Conservation (phyloP, 2,888 invertebrate species). For the Syritta pipiens region DNA sequence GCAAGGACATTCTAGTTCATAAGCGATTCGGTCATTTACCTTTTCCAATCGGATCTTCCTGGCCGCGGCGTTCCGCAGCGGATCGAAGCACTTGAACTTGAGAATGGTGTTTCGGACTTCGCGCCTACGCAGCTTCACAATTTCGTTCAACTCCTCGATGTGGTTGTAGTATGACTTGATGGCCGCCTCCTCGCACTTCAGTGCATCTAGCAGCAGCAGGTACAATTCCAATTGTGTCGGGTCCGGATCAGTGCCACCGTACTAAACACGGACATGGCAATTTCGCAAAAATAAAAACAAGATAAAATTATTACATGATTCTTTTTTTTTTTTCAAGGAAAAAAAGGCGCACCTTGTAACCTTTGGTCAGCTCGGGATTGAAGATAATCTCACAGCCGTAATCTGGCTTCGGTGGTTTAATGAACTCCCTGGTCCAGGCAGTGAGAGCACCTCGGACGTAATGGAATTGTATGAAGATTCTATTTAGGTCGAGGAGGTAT, state of each 20-base stretch:
- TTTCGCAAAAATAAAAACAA: conserved; percentile 38
- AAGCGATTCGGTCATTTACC: conserved; percentile 74
- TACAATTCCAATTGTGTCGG: conserved; percentile 84
- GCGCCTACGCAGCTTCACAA: conserved; percentile 79
- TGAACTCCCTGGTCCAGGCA: conserved; percentile 82
- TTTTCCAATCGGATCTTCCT: conserved; percentile 80
- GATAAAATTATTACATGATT: too few species aligned
- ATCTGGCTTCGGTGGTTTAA: conserved; percentile 86
- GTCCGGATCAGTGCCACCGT: conserved; percentile 82
- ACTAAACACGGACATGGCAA: too few species aligned
- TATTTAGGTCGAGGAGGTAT: conserved; percentile 82
- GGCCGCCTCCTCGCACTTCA: conserved; percentile 83
- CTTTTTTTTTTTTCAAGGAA: neutral
- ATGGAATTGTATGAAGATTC: conserved; percentile 78
- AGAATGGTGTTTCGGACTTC: conserved; percentile 81
- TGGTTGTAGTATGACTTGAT: conserved; percentile 81
- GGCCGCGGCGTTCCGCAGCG: conserved; percentile 81
- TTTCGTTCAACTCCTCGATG: conserved; percentile 77
- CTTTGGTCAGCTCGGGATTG: conserved; percentile 83
- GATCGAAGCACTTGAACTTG: conserved; percentile 81
- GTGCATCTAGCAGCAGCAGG: conserved; percentile 82
- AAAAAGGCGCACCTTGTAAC: conserved; percentile 82
- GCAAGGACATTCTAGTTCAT: conserved; percentile 15
- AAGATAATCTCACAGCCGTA: conserved; percentile 85
- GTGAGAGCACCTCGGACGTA: conserved; percentile 77